A percentile compares a stretch with the other conserved stretches of the same genome.
phyloP scores from a whole-genome alignment of 2,113 vertebrate genomes.

The Chloroceryle aenea region DNA sequence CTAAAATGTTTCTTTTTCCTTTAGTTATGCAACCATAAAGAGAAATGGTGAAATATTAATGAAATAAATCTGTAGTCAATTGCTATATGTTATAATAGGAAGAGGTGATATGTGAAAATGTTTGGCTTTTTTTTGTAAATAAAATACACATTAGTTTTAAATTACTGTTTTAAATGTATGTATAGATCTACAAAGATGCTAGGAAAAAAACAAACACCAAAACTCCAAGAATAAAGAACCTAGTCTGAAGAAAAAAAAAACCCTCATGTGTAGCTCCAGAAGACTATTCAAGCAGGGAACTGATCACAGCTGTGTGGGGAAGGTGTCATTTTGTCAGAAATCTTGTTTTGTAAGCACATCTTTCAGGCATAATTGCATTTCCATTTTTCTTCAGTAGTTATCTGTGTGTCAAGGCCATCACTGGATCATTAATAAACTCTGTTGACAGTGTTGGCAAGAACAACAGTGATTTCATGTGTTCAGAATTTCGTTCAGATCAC shows the following conservation, averaged over 20 bases:
- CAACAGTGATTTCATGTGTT: not conserved
- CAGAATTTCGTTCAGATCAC: not conserved
- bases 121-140: not conserved
- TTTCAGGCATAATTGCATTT: not conserved
- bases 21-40: not conserved
- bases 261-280: not conserved
- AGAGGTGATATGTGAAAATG: not conserved
- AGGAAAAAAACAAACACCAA: not conserved
- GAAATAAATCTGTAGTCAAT: not conserved
- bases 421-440: not conserved
- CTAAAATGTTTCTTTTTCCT: not conserved
- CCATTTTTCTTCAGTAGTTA: not conserved
- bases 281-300: not conserved
- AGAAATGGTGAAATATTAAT: not conserved
- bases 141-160: not conserved
- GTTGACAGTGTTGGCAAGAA: not conserved
- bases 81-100: not conserved
- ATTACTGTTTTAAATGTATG: not conserved
- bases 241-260: not conserved
- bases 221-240: rapidly evolving
- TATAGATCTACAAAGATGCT: not conserved
- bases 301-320: not conserved
- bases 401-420: not conserved
- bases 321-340: not conserved
- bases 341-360: not conserved